These are phyloP conservation scores for Rhagium mordax DNA, from an alignment of 2,888 invertebrate genomes.

Conservation along the genomic window DNA sequence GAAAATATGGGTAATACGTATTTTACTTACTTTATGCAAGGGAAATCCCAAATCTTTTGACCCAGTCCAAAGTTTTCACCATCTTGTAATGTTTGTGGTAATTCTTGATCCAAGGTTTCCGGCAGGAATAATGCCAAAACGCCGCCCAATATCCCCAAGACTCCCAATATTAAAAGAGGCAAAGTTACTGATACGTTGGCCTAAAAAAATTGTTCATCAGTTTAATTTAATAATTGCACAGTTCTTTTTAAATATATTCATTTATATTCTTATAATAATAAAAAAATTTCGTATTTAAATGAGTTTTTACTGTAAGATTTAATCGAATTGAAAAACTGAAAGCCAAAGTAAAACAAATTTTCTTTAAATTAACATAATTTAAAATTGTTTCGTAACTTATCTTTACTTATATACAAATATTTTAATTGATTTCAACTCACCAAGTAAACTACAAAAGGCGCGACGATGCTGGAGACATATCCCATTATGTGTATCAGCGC, in stretches of 20 bases:
- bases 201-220: constrained; percentile 68
- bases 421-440: constrained; percentile 70
- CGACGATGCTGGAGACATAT: constrained; percentile 86
- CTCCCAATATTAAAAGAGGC: constrained; percentile 85
- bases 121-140: constrained; percentile 85
- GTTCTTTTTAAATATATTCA: too few relatives aligned
- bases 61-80: constrained; percentile 89
- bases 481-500: constrained; percentile 92
- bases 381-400: too few relatives aligned
- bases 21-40: constrained; percentile 77
- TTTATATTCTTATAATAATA: too few relatives aligned
- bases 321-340: too few relatives aligned
- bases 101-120: constrained; percentile 88
- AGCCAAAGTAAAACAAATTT: too few relatives aligned
- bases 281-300: too few relatives aligned
- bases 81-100: constrained; percentile 89
- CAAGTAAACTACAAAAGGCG: constrained; percentile 89
- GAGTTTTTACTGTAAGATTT: too few relatives aligned
- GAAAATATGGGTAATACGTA: too few relatives aligned
- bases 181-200: constrained; percentile 80
- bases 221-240: neutral
- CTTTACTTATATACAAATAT: too few relatives aligned
- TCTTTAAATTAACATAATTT: too few relatives aligned
- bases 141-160: constrained; percentile 83
- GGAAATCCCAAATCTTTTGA: constrained; percentile 87